These are phyloP conservation scores for Tor tambroides DNA, from an alignment of 2,113 vertebrate genomes.

Conservation along the genomic window DNA sequence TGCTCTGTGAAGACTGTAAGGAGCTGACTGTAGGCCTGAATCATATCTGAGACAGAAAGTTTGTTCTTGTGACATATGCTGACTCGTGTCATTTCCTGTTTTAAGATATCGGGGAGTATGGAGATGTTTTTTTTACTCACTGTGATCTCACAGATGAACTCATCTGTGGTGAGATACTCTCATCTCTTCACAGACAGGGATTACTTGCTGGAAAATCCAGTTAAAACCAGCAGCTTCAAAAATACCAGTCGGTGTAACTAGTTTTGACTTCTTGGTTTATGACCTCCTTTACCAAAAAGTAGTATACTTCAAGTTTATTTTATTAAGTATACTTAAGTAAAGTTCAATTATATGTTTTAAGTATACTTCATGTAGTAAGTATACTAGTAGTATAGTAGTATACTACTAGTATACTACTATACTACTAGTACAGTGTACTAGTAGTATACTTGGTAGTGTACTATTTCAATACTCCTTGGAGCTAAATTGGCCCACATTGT, in stretches of 20 bases:
- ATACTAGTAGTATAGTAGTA: too few relatives aligned
- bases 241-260: background rate
- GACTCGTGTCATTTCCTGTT: slow-evolving; percentile 1
- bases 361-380: too few relatives aligned
- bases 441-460: too few relatives aligned
- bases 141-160: too few relatives aligned
- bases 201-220: background rate
- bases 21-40: slow-evolving; percentile 15
- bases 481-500: too few relatives aligned
- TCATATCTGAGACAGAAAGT: slow-evolving; percentile 1
- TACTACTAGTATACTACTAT: too few relatives aligned
- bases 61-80: background rate
- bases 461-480: too few relatives aligned
- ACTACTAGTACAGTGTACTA: too few relatives aligned
- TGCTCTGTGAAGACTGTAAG: background rate
- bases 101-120: background rate
- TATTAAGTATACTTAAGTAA: too few relatives aligned
- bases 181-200: background rate
- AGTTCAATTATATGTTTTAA: too few relatives aligned
- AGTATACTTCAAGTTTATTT: too few relatives aligned
- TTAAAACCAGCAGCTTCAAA: background rate
- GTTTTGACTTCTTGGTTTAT: background rate
- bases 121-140: background rate
- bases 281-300: too few relatives aligned
- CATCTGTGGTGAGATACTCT: background rate